Evolutionary conservation across 2,797 vertebrate genomes (phyloP).

Genomic region (Paguma larvata): DNA sequence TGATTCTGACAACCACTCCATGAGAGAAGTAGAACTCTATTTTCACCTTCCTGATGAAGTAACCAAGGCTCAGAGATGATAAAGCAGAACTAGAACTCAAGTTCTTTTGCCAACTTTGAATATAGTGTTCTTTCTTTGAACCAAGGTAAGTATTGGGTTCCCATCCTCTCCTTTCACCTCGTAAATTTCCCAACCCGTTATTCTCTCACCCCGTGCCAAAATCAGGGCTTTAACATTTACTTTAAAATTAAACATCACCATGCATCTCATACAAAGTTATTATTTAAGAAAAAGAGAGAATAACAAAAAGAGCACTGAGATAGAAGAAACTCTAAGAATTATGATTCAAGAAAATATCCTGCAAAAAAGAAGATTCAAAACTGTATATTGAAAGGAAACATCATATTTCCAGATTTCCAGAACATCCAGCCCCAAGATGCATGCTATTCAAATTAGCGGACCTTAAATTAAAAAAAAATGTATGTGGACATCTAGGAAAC

Average conservation of each 20-base stretch:
- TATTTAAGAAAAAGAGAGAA: background rate
- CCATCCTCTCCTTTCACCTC: background rate
- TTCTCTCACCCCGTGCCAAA: background rate
- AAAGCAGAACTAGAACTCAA: background rate
- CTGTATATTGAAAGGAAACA: background rate
- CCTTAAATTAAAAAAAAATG: background rate
- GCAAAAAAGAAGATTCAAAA: slow-evolving; percentile 31
- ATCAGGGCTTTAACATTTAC: background rate
- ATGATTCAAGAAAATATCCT: background rate
- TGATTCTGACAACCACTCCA: background rate
- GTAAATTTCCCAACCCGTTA: background rate
- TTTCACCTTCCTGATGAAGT: background rate
- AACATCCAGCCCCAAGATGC: background rate
- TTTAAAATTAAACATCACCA: background rate
- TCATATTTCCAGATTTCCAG: background rate
- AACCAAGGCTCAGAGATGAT: background rate
- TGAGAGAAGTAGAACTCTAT: background rate
- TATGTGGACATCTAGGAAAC: background rate
- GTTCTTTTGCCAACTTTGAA: background rate
- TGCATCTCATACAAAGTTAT: background rate
- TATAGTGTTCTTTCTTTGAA: background rate
- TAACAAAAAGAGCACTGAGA: background rate
- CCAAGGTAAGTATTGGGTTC: background rate
- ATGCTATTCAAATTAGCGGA: background rate
- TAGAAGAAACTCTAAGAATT: background rate